Evolutionary conservation across 2,797 vertebrate species (phyloP), one percentile per base, ranked within the genome.

Genomic region (Gymnopithys bicolor): DNA sequence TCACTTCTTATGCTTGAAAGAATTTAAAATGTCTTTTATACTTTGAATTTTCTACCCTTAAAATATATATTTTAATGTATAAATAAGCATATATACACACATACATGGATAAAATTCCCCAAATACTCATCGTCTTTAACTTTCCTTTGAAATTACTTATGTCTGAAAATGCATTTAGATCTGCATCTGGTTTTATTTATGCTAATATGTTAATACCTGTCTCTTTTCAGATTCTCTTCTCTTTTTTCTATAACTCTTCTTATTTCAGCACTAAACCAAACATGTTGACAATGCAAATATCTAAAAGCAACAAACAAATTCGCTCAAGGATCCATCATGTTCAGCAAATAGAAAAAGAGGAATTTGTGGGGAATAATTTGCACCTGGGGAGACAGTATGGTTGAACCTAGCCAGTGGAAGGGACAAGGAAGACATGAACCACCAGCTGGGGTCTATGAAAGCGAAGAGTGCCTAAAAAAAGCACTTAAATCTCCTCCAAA

Each of bases 251-350:
- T 58, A 45, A 13, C 73, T 87, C 71, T 82, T 82, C 39, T 70
- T 60, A 62, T 71, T 91, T 70, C 39, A 35, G 35, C 84, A 79
- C 69, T 82, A 94, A 95, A 66, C 32, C 73, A 89, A 80, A 68
- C 25, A 62, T 27, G 19, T 55, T 87, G 76, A 84, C 92, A 96
- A 89, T 75, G 69, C 46, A 94, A 89, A 89, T 93, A 86, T 53
- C 79, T 82, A 8, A 56, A 86, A 94, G 53, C 8, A 4, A 91
- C 90, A 75, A 92, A 55, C 8, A 41, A 59, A 2, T 93, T 78
- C 89, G 28, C 69, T 85, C 43, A 84, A 91, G 63, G 87, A 91
- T 80, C 48, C 75, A 66, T 79, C 46, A 41, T 22, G 71, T 85
- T 74, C 69, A 73, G 35, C 53, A 87, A 83, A 62, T 19, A 19